A percentile compares a stretch with the other conserved stretches of the same genome.
Conservation (phyloP, 2,888 invertebrate species). For the Campoplex nolae region DNA sequence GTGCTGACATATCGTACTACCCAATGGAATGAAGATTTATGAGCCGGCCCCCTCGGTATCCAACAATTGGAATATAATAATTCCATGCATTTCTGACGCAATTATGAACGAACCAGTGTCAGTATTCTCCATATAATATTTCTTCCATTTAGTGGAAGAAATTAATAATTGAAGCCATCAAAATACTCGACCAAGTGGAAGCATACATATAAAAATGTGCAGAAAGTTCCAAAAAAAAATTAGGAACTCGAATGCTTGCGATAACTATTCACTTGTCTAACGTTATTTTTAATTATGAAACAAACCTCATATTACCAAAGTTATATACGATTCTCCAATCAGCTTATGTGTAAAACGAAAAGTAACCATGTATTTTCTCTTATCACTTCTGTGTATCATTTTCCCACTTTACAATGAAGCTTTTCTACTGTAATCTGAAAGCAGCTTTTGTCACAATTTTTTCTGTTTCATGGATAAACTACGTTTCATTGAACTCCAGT, state of each 20-base stretch:
- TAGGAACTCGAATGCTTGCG: not conserved
- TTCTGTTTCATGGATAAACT: slow-evolving; percentile 28
- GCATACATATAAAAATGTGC: too few relatives aligned
- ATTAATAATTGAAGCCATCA: too few relatives aligned
- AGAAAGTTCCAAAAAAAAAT: too few relatives aligned
- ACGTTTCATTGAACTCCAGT: slow-evolving; percentile 4
- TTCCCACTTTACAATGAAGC: not conserved
- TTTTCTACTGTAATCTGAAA: slow-evolving; percentile 25
- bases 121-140: not conserved
- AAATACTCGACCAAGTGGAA: too few relatives aligned
- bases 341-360: slow-evolving; percentile 15
- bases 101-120: not conserved
- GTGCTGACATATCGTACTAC: slow-evolving; percentile 32
- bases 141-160: too few relatives aligned
- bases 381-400: not conserved
- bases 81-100: not conserved
- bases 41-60: not conserved
- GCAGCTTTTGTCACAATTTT: slow-evolving; percentile 9
- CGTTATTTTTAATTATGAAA: too few relatives aligned
- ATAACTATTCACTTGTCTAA: too few relatives aligned
- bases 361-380: not conserved
- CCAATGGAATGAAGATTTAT: slow-evolving; percentile 11
- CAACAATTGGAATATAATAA: not conserved
- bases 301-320: slow-evolving; percentile 7
- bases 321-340: slow-evolving; percentile 31